Evolutionary conservation across 2,797 vertebrate genomes (phyloP), one percentile per base, ranked within the genome.

Genomic region (Eulemur mongoz): DNA sequence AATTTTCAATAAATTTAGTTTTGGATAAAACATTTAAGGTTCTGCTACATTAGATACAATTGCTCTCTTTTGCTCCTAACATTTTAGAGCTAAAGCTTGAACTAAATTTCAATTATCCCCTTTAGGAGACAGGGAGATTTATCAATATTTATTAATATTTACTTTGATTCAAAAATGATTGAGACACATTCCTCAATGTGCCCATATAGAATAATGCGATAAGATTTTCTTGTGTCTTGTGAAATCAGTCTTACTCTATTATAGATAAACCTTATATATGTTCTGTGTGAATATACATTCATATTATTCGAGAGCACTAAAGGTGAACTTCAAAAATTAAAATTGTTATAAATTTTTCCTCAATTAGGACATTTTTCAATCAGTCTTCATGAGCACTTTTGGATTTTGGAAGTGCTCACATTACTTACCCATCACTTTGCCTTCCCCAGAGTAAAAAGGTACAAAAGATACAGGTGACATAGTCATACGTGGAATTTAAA

Each of bases 141-240:
- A n/a, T 79, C 86, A 83, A 57, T 87, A 78, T 92, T 79, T 75
- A n/a, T 86, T 89, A 88, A 61, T 83, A 61, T 86, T 89, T 76
- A 54, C 35, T 92, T 82, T 25, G 70, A 83, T 93, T 91, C 43
- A 35, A 9, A 59, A 92, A 27, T 54, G 57, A 75, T 15, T 75
- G 57, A 85, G 90, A 54, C 25, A 32, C 23, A 20, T 9, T n/a
- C 50, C 48, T 78, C 45, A 14, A 18, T 10, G 22, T 50, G 35
- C n/a, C 67, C 70, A 22, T 11, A n/a, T 32, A 38, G 50, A 61
- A 4, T 18, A 43, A 45, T 11, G 25, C 27, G 30, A 13, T 45
- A 27, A 57, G 25, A 43, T 30, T 73, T 78, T 52, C 89, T 32
- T 70, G 17, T 85, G 72, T 67, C 45, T 88, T 7, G 3, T 54